A percentile compares a stretch with the other conserved stretches of the same genome.
phyloP scores from a whole-genome alignment of 2,797 vertebrate genomes.

The Acrocephalus scirpaceus region DNA sequence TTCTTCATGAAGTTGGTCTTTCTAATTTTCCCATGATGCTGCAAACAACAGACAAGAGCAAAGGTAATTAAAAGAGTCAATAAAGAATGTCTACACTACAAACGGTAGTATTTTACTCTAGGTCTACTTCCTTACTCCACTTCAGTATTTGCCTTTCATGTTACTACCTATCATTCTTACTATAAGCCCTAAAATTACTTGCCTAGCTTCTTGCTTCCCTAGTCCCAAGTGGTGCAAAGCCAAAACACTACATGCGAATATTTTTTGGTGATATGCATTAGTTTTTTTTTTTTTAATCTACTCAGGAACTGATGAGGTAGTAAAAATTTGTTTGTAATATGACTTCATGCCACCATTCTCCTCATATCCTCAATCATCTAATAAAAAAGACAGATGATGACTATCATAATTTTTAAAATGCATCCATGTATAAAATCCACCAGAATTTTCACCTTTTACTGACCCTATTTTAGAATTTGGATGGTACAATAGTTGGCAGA shows the following conservation, averaged over 20 bases:
- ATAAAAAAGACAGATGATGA: neutral
- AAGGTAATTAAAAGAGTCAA: neutral
- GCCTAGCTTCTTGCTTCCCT: neutral
- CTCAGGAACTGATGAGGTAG: neutral
- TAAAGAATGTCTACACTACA: neutral
- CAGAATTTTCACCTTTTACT: neutral
- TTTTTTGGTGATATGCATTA: neutral
- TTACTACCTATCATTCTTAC: neutral
- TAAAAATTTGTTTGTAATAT: neutral
- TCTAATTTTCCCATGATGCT: slow-evolving; percentile 96
- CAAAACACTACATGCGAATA: neutral
- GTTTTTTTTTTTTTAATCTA: neutral
- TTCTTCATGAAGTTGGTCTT: slow-evolving; percentile 95
- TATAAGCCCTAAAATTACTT: neutral
- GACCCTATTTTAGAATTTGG: neutral
- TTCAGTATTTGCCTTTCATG: neutral
- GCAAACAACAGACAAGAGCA: slow-evolving; percentile 42
- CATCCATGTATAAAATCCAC: neutral
- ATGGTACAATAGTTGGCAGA: neutral
- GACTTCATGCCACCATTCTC: neutral
- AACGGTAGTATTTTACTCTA: neutral
- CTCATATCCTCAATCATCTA: neutral
- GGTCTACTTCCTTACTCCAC: neutral
- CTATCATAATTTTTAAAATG: neutral
- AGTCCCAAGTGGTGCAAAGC: neutral